Conservation (phyloP, 2,797 vertebrate species). For the Decapterus maruadsi region DNA sequence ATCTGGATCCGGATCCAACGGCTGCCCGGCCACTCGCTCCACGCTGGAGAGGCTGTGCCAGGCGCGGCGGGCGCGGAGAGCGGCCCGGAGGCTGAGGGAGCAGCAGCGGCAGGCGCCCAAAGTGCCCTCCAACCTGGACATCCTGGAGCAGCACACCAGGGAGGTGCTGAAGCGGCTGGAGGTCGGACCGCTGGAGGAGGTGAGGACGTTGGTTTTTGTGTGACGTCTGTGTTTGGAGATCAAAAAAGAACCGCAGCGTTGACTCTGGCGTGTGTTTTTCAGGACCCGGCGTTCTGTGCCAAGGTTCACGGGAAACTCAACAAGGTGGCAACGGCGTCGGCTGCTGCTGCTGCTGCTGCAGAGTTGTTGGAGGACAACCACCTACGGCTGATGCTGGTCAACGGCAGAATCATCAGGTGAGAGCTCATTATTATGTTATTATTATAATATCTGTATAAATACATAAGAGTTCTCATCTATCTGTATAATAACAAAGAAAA, state of each 20-base stretch:
- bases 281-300: slow-evolving; percentile 89
- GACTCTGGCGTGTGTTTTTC: not conserved
- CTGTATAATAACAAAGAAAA: not conserved
- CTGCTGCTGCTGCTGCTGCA: slow-evolving; percentile 82
- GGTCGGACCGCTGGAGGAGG: slow-evolving; percentile 94
- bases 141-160: slow-evolving; percentile 95
- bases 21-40: slow-evolving; percentile 89
- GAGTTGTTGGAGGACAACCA: slow-evolving; percentile 93
- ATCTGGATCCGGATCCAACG: slow-evolving; percentile 51
- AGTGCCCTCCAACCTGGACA: slow-evolving; percentile 93
- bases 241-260: not conserved
- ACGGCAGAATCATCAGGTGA: slow-evolving; percentile 96
- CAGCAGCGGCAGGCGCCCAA: slow-evolving; percentile 84
- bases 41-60: slow-evolving; percentile 90
- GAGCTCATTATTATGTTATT: not conserved
- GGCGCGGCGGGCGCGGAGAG: slow-evolving; percentile 88
- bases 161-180: slow-evolving; percentile 96
- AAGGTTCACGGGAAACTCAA: slow-evolving; percentile 94
- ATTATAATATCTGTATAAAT: too few relatives aligned
- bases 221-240: too few relatives aligned
- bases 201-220: slow-evolving; percentile 66
- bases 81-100: slow-evolving; percentile 91
- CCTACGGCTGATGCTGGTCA: slow-evolving; percentile 93
- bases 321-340: slow-evolving; percentile 94
- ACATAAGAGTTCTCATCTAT: not conserved